Conservation (phyloP, 2,797 vertebrate genomes). For the Myotis vivesi region DNA sequence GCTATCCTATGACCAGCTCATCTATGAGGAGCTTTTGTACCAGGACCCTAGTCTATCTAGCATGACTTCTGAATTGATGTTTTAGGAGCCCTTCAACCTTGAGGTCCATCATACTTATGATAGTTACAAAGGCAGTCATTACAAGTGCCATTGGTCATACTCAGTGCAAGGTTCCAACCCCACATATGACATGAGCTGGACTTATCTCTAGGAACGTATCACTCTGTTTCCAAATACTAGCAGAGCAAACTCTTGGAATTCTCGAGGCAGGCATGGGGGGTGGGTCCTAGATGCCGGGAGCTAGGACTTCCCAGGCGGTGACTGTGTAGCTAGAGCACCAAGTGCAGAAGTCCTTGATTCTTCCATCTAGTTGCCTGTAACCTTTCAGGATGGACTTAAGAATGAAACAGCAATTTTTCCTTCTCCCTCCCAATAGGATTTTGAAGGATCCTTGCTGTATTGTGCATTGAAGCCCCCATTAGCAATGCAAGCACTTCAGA, state of each 20-base stretch:
- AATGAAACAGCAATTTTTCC: constrained; percentile 70
- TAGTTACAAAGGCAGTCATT: neutral
- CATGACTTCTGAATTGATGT: neutral
- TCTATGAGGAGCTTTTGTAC: neutral
- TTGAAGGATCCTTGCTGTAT: constrained; percentile 64
- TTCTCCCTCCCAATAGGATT: constrained; percentile 64
- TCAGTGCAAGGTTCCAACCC: neutral
- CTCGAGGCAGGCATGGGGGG: neutral
- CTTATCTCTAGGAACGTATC: neutral
- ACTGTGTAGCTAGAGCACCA: neutral
- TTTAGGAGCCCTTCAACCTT: neutral
- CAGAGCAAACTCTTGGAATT: neutral
- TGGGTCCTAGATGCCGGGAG: neutral
- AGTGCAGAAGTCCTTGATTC: neutral
- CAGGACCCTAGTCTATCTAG: neutral
- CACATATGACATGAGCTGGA: neutral
- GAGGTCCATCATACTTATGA: neutral
- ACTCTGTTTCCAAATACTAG: neutral
- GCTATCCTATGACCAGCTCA: neutral
- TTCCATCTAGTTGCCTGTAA: neutral
- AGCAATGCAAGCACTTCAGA: constrained; percentile 78
- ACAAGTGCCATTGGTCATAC: neutral
- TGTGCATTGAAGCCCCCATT: constrained; percentile 74
- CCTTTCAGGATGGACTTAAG: constrained; percentile 37
- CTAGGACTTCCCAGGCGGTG: neutral